Conservation (phyloP, 2,113 vertebrate genomes). For the Eulemur rufifrons region DNA sequence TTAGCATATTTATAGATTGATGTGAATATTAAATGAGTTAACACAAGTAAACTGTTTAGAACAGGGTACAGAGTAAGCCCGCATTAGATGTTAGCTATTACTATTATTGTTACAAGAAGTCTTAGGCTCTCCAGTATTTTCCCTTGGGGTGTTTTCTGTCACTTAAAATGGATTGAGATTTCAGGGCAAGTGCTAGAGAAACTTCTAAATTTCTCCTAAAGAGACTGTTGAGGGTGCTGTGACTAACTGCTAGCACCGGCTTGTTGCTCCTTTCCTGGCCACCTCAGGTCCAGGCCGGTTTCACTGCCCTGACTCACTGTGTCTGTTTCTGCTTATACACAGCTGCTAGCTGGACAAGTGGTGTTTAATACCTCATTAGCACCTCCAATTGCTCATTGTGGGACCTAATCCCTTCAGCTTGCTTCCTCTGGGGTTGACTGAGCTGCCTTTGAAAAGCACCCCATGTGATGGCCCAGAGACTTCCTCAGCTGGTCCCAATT, state of each 20-base stretch:
- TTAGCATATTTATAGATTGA: neutral
- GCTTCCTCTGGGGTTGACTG: neutral
- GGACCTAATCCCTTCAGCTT: constrained; percentile 17
- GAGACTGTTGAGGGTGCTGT: neutral
- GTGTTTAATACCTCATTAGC: constrained; percentile 63
- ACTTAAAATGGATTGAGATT: neutral
- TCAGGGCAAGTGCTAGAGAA: neutral
- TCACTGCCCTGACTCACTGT: neutral
- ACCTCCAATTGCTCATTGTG: neutral
- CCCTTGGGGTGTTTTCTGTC: neutral
- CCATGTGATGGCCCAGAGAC: neutral
- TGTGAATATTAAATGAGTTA: neutral
- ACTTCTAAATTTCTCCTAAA: neutral
- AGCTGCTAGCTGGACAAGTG: neutral
- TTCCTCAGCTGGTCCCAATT: constrained; percentile 22
- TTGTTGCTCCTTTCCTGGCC: neutral
- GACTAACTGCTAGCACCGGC: neutral
- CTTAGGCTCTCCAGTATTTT: neutral
- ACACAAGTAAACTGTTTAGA: neutral
- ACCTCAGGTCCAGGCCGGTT: neutral
- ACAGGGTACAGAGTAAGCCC: neutral
- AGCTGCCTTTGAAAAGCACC: constrained; percentile 24
- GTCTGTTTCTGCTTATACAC: neutral
- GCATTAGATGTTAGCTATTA: neutral
- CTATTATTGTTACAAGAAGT: neutral